Base-by-base conservation (phyloP, 2,797 vertebrate species). In the Hozukius guyotensis region DNA sequence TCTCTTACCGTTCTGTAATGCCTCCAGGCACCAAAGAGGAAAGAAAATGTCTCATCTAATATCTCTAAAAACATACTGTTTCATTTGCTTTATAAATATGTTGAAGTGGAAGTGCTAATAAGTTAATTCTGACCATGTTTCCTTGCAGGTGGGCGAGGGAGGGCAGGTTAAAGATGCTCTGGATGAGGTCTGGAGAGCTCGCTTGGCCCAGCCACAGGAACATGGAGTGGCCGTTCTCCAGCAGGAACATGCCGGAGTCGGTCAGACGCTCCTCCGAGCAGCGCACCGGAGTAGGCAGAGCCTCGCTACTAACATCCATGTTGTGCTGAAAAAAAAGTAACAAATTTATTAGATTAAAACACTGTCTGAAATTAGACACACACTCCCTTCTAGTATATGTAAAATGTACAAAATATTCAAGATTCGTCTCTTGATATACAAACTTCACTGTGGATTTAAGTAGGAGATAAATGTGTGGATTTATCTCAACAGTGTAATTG, bases 161-260 rank as follows among this genome's bases (percentile, higher is more conserved):
- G 0, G 98, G 97, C 75, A 97, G 91, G 0, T 97, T 98, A 89
- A 99, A 99, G 36, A 99, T 83, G 53, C 90, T 95, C 83, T 99
- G 98, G 89, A 99, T 94, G 78, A 99, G 85, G n/a, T 98, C 97
- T 0, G 98, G 96, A 0, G 97, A 91, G 8, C 91, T 92, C 0
- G 95, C 96, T 74, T 96, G 96, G 52, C 99, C 98, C 75, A 99
- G 83, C 98, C 98, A 99, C 57, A 99, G 92, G 86, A 98, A 98
- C 94, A 98, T 86, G 34, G 78, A 87, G 25, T 97, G 92, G 0
- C 98, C 98, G 0, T 99, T 97, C 77, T 97, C 97, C 94, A 99
- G 88, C 11, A 99, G 93, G 89, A 98, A 99, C 53, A 96, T 70
- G 7, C 98, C 98, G 4, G 94, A 95, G 32, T 99, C 98, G 0